Evolutionary conservation across 1,140 invertebrate genomes (phyloP).

Genomic region (Aphelenchoides avenae): DNA sequence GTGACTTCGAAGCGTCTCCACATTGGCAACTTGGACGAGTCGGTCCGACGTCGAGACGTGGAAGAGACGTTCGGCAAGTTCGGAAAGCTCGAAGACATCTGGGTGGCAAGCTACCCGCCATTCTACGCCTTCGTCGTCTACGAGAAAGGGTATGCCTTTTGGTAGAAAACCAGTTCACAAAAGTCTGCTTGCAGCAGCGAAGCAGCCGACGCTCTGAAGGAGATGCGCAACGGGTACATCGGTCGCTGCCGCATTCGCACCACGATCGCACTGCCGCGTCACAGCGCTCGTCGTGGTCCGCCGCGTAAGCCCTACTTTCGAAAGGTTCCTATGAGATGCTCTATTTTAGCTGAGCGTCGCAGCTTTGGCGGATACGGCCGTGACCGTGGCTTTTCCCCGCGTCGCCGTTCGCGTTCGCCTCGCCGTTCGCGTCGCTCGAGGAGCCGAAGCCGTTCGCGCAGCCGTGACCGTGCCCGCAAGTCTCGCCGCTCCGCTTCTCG

Average conservation of each 20-base stretch:
- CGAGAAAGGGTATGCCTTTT: too few relatives aligned
- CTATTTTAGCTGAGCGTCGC: neutral
- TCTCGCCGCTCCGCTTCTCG: constrained; percentile 18
- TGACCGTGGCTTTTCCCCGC: constrained; percentile 2
- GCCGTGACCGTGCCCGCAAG: neutral
- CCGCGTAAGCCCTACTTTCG: neutral
- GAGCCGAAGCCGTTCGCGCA: constrained; percentile 3
- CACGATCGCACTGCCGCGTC: constrained; percentile 25
- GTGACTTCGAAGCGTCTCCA: constrained; percentile 20
- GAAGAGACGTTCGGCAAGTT: constrained; percentile 31
- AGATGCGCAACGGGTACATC: constrained; percentile 17
- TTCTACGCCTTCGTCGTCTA: constrained; percentile 33
- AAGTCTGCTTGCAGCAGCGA: too few relatives aligned
- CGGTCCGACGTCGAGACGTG: constrained; percentile 32
- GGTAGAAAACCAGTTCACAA: too few relatives aligned
- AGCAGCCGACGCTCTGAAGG: constrained; percentile 19
- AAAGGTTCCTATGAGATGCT: neutral
- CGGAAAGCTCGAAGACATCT: constrained; percentile 29
- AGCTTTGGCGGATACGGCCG: neutral
- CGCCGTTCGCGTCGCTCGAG: constrained; percentile 19
- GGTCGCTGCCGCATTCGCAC: constrained; percentile 28
- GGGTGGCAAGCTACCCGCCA: constrained; percentile 27
- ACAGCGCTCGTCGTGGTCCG: constrained; percentile 1
- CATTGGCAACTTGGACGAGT: constrained; percentile 31
- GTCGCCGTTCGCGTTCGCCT: constrained; percentile 15